phyloP scores from a whole-genome alignment of 2,113 vertebrate genomes.

The Muntiacus muntjak region DNA sequence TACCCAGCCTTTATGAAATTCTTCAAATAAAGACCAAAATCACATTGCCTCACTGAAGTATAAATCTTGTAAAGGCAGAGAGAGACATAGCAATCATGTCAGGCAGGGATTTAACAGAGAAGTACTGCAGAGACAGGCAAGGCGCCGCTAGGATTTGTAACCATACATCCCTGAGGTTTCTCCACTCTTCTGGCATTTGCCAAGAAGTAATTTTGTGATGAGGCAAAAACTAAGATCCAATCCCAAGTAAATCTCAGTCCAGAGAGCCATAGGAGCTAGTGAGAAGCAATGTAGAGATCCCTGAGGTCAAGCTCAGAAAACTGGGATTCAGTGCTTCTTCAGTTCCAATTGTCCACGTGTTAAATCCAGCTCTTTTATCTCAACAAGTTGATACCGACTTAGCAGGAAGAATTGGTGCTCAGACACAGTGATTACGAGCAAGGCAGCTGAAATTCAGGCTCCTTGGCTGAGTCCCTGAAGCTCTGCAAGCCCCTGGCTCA shows the following conservation, averaged over 20 bases:
- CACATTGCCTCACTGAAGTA: not conserved
- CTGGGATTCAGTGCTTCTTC: not conserved
- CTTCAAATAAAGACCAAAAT: not conserved
- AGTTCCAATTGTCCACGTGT: fast-evolving
- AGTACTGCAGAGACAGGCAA: too few species aligned
- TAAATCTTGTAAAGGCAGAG: not conserved
- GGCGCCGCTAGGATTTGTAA: not conserved
- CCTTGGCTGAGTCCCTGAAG: too few species aligned
- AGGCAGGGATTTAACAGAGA: not conserved
- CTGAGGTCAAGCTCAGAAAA: not conserved
- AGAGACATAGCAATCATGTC: not conserved
- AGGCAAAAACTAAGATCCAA: not conserved
- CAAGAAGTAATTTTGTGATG: not conserved
- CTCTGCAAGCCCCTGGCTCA: fast-evolving
- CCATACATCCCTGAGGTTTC: fast-evolving
- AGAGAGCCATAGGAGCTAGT: not conserved
- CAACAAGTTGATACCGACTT: fast-evolving
- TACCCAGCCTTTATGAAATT: not conserved
- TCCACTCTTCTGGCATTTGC: not conserved
- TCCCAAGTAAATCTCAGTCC: not conserved
- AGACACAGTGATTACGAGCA: not conserved
- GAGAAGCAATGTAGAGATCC: not conserved
- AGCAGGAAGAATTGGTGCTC: not conserved
- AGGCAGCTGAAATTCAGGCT: not conserved
- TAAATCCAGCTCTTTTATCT: not conserved